Evolutionary conservation across 2,797 vertebrate species (phyloP).

Genomic region (Pelobates cultripes): DNA sequence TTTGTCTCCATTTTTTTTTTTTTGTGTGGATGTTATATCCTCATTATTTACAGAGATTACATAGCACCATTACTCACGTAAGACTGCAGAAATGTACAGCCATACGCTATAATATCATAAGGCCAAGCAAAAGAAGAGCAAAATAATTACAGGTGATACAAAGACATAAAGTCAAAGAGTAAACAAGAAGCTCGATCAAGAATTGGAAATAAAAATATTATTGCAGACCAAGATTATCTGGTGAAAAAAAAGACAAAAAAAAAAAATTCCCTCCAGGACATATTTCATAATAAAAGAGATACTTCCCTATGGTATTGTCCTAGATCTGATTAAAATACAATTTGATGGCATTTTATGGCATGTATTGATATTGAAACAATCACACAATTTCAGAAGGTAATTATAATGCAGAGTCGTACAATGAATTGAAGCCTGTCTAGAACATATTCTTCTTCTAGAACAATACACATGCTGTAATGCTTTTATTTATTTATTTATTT

Average conservation of each 20-base stretch:
- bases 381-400: slow-evolving; percentile 47
- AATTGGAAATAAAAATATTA: slow-evolving; percentile 26
- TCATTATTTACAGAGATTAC: neutral
- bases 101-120: slow-evolving; percentile 15
- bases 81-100: neutral
- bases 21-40: neutral
- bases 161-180: slow-evolving; percentile 6
- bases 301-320: slow-evolving; percentile 45
- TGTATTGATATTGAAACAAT: slow-evolving; percentile 52
- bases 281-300: slow-evolving; percentile 45
- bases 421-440: slow-evolving; percentile 41
- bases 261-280: slow-evolving; percentile 27
- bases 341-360: slow-evolving; percentile 54
- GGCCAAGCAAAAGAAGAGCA: slow-evolving; percentile 13
- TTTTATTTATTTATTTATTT: neutral
- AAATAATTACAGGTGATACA: slow-evolving; percentile 40
- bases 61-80: neutral
- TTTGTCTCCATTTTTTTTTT: neutral
- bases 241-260: neutral
- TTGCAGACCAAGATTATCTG: slow-evolving; percentile 16
- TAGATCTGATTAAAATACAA: slow-evolving; percentile 52
- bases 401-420: slow-evolving; percentile 45
- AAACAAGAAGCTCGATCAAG: slow-evolving; percentile 27
- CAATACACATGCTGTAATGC: slow-evolving; percentile 33
- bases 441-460: slow-evolving; percentile 29